Evolutionary conservation across 2,113 vertebrate genomes (phyloP).

Genomic region (Larimichthys crocea): DNA sequence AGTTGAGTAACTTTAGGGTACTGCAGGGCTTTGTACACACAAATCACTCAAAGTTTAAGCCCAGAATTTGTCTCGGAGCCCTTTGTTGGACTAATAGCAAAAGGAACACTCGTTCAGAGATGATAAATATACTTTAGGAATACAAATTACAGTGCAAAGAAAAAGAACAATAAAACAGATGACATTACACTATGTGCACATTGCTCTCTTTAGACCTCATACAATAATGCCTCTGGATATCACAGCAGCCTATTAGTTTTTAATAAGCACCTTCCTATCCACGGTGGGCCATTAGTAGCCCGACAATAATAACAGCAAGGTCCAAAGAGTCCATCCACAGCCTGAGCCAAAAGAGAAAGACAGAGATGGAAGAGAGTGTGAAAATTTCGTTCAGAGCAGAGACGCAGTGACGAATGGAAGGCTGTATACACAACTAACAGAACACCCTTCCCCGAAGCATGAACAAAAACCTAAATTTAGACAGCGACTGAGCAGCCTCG

Average conservation of each 20-base stretch:
- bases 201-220: conserved; percentile 46
- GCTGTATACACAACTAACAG: conserved; percentile 33
- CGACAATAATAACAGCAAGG: conserved; percentile 55
- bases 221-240: conserved; percentile 53
- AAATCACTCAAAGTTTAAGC: not conserved
- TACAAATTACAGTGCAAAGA: conserved; percentile 3
- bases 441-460: conserved; percentile 33
- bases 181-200: conserved; percentile 24
- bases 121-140: not conserved
- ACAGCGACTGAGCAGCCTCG: conserved; percentile 8
- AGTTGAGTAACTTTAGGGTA: not conserved
- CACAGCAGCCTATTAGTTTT: conserved; percentile 53
- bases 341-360: conserved; percentile 18
- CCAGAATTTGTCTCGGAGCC: not conserved
- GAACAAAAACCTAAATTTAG: conserved; percentile 34
- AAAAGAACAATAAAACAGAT: conserved; percentile 23
- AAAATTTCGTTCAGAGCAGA: conserved; percentile 43
- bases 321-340: conserved; percentile 35
- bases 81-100: not conserved
- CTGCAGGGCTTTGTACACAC: not conserved
- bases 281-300: conserved; percentile 52
- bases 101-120: not conserved
- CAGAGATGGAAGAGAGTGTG: conserved; percentile 27
- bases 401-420: conserved; percentile 25
- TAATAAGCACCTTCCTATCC: conserved; percentile 64